A percentile compares a stretch with the other conserved stretches of the same genome.
These are phyloP conservation scores for Machimus atricapillus DNA, from an alignment of 2,888 invertebrate species.

Conservation along the genomic window DNA sequence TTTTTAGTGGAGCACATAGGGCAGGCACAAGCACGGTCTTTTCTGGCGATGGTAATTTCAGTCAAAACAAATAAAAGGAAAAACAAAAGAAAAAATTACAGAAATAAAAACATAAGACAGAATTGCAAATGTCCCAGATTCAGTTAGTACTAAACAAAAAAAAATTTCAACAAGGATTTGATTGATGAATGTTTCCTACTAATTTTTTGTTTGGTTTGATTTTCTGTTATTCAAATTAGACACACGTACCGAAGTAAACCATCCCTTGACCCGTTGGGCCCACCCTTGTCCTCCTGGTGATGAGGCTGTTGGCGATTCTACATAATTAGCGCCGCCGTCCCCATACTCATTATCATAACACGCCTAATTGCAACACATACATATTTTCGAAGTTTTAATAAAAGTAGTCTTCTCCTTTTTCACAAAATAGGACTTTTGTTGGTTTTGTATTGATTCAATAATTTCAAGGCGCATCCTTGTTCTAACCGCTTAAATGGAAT, in stretches of 20 bases:
- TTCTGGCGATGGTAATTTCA: conserved; percentile 50
- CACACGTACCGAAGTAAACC: conserved; percentile 75
- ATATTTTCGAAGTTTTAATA: conserved; percentile 18
- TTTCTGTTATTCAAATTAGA: conserved; percentile 48
- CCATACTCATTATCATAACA: conserved; percentile 54
- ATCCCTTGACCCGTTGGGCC: conserved; percentile 75
- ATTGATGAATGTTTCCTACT: conserved; percentile 45
- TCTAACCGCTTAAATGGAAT: neutral
- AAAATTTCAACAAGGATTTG: conserved; percentile 13
- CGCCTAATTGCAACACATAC: conserved; percentile 52
- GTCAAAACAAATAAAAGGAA: conserved; percentile 30
- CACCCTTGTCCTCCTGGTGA: conserved; percentile 68
- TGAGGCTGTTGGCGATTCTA: conserved; percentile 61
- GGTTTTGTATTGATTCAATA: conserved; percentile 32
- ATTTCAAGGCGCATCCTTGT: neutral
- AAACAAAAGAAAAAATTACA: conserved; percentile 45
- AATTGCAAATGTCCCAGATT: conserved; percentile 20
- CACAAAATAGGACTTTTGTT: neutral
- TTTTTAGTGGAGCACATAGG: conserved; percentile 59
- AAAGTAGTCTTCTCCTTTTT: conserved; percentile 18
- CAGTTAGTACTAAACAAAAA: conserved; percentile 19
- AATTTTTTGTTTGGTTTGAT: conserved; percentile 40
- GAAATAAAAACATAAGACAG: neutral
- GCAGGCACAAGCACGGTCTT: conserved; percentile 61
- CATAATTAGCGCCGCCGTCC: conserved; percentile 28